Evolutionary conservation across 2,113 vertebrate species (phyloP), one percentile per base, ranked within the genome.

Genomic region (Bombycilla garrulus): DNA sequence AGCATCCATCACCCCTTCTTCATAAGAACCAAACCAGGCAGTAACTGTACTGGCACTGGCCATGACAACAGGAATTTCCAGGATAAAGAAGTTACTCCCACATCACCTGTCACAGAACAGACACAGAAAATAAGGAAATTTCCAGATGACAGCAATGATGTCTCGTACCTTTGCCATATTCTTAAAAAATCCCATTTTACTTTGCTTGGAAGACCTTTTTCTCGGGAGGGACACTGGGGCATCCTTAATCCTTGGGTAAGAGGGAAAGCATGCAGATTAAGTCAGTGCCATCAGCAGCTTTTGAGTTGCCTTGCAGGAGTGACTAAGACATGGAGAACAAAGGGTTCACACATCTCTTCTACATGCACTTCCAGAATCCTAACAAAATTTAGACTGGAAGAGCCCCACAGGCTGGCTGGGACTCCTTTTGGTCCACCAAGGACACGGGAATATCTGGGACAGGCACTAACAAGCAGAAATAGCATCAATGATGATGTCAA

Each of bases 41-140:
- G 16, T 20, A 71, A 54, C 17, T 2, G 0, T 10, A 28, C 20
- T 1, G 0, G 36, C 51, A 36, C 0, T 53, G 28, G 28, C 22
- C 25, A 36, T 0, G 26, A 15, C 45, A 81, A 45, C 14, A 71
- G 31, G 29, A 36, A 6, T 45, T 67, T 44, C 38, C 65, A 85
- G 44, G 25, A 20, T 44, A 42, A 65, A 45, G 35, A 10, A 65
- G 81, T 38, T 35, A 54, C 21, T 69, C 48, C 56, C 35, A 25
- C 10, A 47, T 33, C 33, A 50, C 4, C 26, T 54, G 22, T 35
- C 50, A 57, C 58, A 77, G 21, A 71, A 51, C 22, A 40, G 45
- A 24, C 26, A 77, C 1, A 42, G 15, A 47, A 69, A 74, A 31
- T 2, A 14, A n/a, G 8, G 22, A 14, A 10, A 62, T 79, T 79